Evolutionary conservation across 2,797 vertebrate species (phyloP), one percentile per base, ranked within the genome.

Genomic region (Melopsittacus undulatus): DNA sequence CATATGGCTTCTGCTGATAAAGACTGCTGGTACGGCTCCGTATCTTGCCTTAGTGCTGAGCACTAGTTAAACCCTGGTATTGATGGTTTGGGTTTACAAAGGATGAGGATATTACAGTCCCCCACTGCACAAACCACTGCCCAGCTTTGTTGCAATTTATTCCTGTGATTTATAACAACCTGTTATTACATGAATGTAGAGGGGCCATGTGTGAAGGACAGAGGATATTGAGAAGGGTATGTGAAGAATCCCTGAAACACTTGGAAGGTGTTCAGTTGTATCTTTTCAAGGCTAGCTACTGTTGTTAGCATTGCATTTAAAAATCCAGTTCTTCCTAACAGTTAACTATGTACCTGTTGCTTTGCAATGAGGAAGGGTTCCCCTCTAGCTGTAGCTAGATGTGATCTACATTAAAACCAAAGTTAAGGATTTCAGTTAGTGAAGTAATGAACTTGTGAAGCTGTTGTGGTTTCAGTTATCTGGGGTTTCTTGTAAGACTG

Each of bases 151-250:
- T 45, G 52, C 32, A 34, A 3, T 32, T 21, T 61, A 34, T 21
- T 77, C n/a, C 54, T 57, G n/a, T 34, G 54, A 57, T 57, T 34
- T 57, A 23, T 34, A 57, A 34, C 1, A 2, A 23, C 32, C 45
- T 21, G 27, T 24, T n/a, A 32, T 69, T 46, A 11, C 4, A 1
- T 42, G 20, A 30, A 19, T 29, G 4, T 48, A 11, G 9, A 15
- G 34, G 6, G 29, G n/a, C 34, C 7, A 0, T 0, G 0, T 30
- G 48, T 40, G 32, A 66, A 67, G 59, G 32, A 13, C 10, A 19
- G 48, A n/a, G 52, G 36, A 40, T 38, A 21, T 13, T 29, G 21
- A 23, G 11, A 69, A 40, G 3, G 26, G 38, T 3, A 7, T 22
- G 5, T 68, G 36, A 49, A 86, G 26, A 66, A 26, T 18, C 51